Evolutionary conservation across 2,888 invertebrate species (phyloP), one percentile per base, ranked within the genome.

Genomic region (Eupithecia inturbata): DNA sequence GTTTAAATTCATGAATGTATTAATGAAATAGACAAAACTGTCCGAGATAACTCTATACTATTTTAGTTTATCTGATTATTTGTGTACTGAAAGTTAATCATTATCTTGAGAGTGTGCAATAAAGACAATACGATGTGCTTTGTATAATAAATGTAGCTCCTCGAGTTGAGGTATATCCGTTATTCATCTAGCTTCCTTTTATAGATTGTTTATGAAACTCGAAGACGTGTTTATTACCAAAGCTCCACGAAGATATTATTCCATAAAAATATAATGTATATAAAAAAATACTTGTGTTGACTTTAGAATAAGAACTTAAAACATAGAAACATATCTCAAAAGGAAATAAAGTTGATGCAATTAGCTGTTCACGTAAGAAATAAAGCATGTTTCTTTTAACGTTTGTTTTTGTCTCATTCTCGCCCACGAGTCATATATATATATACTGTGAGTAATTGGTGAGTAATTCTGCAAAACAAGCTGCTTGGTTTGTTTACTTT

Each of bases 111-210:
- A 75, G 64, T 85, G 85, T 86, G 87, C 85, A 91, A 89, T 87
- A 89, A 90, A 87, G 93, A 92, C 92, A 93, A 93, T 92, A 84
- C 60, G 22, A 76, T 82, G 91, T 92, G 92, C 91, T 93, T 92
- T 92, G 88, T 89, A 85, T 87, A 87, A 82, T 83, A 82, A 41
- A 39, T 63, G 82, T 86, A 85, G 69, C 49, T 49, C 63, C 41
- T 63, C 72, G 49, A 63, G 33, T 63, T 67, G 69, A 31, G 41
- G 33, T 62, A 68, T 60, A 63, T 41, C 19, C 53, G 33, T 39
- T 70, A 33, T 68, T 49, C 49, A 64, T 69, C 22, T 64, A 69
- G 68, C 60, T 66, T 66, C 31, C 10, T 64, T 64, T 64, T 64
- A 64, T 64, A 36, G 63, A 36, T 64, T 53, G 36, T 49, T 73